A percentile compares a stretch with the other conserved stretches of the same genome.
Evolutionary conservation across 1,140 invertebrate genomes (phyloP).

Genomic region (Cotesia chilonis): DNA sequence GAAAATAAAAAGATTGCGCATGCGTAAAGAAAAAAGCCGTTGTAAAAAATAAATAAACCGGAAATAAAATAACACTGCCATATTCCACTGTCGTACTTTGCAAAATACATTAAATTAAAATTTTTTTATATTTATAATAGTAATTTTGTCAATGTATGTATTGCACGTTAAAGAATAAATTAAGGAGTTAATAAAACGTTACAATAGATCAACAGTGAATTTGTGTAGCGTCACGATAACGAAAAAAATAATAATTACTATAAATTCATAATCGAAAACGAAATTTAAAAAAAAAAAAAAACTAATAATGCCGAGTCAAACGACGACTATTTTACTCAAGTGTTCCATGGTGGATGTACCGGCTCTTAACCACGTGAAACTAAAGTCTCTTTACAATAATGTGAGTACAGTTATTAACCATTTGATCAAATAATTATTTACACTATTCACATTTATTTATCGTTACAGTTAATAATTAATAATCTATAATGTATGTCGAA

Average conservation of each 20-base stretch:
- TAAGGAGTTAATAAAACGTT: too few relatives aligned
- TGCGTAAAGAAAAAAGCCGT: too few relatives aligned
- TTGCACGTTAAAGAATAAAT: too few relatives aligned
- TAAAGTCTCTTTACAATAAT: slow-evolving; percentile 55
- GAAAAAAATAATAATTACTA: neutral
- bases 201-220: too few relatives aligned
- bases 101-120: too few relatives aligned
- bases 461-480: too few relatives aligned
- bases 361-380: slow-evolving; percentile 61
- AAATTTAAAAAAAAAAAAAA: slow-evolving; percentile 10
- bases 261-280: neutral
- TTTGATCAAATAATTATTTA: neutral
- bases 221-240: neutral
- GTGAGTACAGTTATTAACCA: slow-evolving; percentile 51
- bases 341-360: slow-evolving; percentile 66
- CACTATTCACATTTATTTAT: neutral
- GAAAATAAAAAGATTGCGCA: too few relatives aligned
- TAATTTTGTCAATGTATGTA: too few relatives aligned
- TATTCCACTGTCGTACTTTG: too few relatives aligned
- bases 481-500: neutral
- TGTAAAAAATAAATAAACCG: too few relatives aligned
- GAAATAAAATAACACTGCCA: too few relatives aligned
- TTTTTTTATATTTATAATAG: too few relatives aligned
- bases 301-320: slow-evolving; percentile 61
- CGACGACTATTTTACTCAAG: slow-evolving; percentile 63